These are phyloP conservation scores for Venustaconcha ellipsiformis DNA, from an alignment of 1,140 invertebrate genomes.

Conservation along the genomic window DNA sequence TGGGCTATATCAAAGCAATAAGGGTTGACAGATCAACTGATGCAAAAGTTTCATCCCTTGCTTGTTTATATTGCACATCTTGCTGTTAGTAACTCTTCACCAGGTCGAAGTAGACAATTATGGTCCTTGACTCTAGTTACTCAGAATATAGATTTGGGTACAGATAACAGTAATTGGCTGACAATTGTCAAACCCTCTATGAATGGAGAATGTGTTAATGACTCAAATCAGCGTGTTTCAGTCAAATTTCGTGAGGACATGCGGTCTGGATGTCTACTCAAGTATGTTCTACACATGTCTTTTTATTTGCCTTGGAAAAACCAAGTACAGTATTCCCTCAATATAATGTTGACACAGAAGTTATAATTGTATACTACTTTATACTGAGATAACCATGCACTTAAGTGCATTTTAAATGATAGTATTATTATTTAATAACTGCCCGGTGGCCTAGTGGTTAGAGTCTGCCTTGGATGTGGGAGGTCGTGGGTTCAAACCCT, in stretches of 20 bases:
- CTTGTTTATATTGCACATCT: no score
- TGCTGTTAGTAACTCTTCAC: no score
- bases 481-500: no score
- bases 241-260: slow-evolving; percentile 45
- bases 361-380: neutral
- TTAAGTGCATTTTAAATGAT: neutral
- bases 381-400: neutral
- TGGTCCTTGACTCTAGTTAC: slow-evolving; percentile 6
- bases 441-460: neutral
- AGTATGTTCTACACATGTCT: slow-evolving; percentile 22
- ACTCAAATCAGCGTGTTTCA: slow-evolving; percentile 8
- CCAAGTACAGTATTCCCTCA: neutral
- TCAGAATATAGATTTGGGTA: slow-evolving; percentile 10
- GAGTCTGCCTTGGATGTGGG: no score
- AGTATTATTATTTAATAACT: neutral
- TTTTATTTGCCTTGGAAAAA: neutral
- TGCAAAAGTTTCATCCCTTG: no score
- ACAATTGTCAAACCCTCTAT: slow-evolving; percentile 34
- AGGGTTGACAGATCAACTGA: no score
- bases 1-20: neutral
- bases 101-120: no score
- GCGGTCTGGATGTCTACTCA: slow-evolving; percentile 44
- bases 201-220: slow-evolving; percentile 31
- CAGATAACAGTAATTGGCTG: slow-evolving; percentile 14
- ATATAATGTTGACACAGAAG: neutral